Conservation (phyloP, 2,113 vertebrate genomes). For the Daphoenositta chrysoptera region DNA sequence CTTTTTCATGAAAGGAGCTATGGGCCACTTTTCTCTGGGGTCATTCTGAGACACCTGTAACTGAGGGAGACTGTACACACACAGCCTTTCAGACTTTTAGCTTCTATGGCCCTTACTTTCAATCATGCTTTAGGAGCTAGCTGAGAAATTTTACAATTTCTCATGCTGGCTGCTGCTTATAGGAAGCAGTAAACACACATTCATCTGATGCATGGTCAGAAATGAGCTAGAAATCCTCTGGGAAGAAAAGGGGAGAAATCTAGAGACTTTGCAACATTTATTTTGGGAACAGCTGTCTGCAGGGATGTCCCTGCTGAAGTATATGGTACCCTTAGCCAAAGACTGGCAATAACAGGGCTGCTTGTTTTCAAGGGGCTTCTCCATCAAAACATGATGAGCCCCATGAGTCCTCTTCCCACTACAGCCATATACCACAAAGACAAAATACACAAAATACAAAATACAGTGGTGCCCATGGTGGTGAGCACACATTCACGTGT, state of each 20-base stretch:
- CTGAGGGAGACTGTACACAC: neutral
- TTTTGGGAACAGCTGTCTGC: conserved; percentile 26
- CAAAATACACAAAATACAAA: neutral
- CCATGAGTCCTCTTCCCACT: neutral
- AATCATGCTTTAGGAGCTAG: neutral
- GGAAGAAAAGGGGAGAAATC: conserved; percentile 2
- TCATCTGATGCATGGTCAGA: neutral
- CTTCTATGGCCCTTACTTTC: neutral
- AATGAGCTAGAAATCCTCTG: neutral
- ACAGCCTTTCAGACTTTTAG: neutral
- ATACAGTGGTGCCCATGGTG: neutral
- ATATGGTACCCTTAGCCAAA: neutral
- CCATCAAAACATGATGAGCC: neutral
- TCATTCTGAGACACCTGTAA: neutral
- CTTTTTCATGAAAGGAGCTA: neutral
- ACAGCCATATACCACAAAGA: neutral
- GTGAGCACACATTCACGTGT: neutral
- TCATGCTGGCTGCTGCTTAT: neutral
- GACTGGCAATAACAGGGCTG: neutral
- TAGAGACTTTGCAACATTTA: neutral
- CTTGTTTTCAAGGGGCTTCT: conserved; percentile 23
- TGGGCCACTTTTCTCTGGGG: neutral
- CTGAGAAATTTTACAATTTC: neutral
- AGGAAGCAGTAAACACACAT: neutral
- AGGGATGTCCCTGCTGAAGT: neutral